Evolutionary conservation across 1,140 invertebrate genomes (phyloP).

Genomic region (Caenorhabditis remanei): DNA sequence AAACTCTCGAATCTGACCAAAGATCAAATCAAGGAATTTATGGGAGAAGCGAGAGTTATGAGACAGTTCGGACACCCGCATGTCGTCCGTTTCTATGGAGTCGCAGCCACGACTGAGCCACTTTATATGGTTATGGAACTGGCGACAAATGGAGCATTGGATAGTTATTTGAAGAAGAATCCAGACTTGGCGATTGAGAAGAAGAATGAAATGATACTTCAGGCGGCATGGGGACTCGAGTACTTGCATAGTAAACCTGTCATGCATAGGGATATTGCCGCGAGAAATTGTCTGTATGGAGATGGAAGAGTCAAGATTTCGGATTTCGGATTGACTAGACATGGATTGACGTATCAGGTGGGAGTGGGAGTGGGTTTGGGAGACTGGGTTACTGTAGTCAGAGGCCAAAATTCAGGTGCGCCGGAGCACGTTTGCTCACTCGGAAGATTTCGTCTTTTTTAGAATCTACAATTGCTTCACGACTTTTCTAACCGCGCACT

Average conservation of each 20-base stretch:
- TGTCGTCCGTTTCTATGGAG: constrained; percentile 66
- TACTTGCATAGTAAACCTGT: constrained; percentile 31
- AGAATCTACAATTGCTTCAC: too few relatives aligned
- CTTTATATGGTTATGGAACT: constrained; percentile 61
- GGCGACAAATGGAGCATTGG: constrained; percentile 42
- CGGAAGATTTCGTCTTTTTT: too few relatives aligned
- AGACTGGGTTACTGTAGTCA: too few relatives aligned
- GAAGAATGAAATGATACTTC: constrained; percentile 68
- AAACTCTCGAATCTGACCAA: constrained; percentile 53
- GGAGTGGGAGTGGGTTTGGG: background rate
- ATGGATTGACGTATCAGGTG: constrained; percentile 10
- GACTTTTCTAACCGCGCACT: too few relatives aligned
- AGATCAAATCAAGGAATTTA: constrained; percentile 55
- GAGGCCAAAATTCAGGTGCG: too few relatives aligned
- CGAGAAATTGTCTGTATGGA: constrained; percentile 44
- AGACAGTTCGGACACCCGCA: constrained; percentile 65
- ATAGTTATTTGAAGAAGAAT: constrained; percentile 66
- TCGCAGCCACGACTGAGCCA: constrained; percentile 64
- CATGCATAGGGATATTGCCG: constrained; percentile 44
- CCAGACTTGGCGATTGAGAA: constrained; percentile 20
- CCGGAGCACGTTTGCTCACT: too few relatives aligned
- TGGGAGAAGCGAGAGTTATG: constrained; percentile 66
- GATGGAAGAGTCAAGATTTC: constrained; percentile 65
- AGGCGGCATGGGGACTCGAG: constrained; percentile 50
- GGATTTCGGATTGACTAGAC: constrained; percentile 64